Evolutionary conservation across 2,888 invertebrate genomes (phyloP), one percentile per base, ranked within the genome.

Genomic region (Saturnia pavonia): DNA sequence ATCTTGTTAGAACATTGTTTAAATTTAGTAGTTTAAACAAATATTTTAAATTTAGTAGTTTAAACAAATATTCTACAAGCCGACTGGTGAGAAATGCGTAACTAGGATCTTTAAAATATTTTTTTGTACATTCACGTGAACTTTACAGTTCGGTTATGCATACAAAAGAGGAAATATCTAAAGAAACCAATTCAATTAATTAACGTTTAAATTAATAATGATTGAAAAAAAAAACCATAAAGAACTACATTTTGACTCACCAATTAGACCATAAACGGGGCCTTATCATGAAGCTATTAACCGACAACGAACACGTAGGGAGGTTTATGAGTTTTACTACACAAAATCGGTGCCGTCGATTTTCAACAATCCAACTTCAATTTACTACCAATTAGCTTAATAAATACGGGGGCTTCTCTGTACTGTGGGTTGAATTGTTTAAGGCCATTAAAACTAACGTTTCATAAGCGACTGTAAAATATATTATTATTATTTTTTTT

Each of bases 261-360:
- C 88, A 91, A 92, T 92, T 91, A 91, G 88, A 86, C 85, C 87
- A 91, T 92, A 92, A 92, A 91, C 80, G 80, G 77, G 73, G 81
- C 76, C 88, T 91, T 91, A 92, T 91, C 91, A 88, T 87, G 88
- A 85, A 86, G 83, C 87, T 85, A 91, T 92, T 92, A 92, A 88
- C 88, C 82, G 86, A 88, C 89, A 87, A 81, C 82, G 82, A 83
- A 88, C 89, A 84, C 85, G 82, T 86, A 86, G 91, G 91, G 92
- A 88, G 92, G 92, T 93, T 93, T 93, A 92, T 92, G 90, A 90
- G 90, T 88, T 92, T 91, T 88, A 92, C 91, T 91, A 90, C 89
- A 90, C 85, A 86, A 92, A 92, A 93, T 92, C 88, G 89, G 87
- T 85, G 87, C 84, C 86, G 87, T 86, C 88, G 88, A 88, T 91